Base-by-base conservation (phyloP, 2,797 vertebrate species). In the Cyprinella venusta region DNA sequence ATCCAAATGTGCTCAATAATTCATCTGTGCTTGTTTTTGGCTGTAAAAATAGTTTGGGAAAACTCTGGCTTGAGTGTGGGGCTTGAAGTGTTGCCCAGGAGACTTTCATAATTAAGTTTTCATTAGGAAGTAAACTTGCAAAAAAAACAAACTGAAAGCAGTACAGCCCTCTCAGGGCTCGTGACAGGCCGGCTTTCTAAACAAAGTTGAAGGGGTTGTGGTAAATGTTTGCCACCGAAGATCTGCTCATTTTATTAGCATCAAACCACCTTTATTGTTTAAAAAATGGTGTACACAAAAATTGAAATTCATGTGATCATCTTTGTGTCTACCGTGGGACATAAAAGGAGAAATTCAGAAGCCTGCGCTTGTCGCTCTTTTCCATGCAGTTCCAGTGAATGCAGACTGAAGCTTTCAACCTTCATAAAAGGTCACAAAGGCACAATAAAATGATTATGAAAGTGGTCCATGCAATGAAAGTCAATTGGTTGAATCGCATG, bases 1-100 rank as follows among this genome's bases (percentile, higher is more conserved):
- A 84, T 91, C 80, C 80, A 90, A 91, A 89, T 90, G 87, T 65
- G 67, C 84, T 93, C 85, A 94, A 94, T 93, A 91, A 92, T 93
- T 93, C 64, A 93, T 92, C 65, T 84, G 65, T 81, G 50, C 26
- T 86, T 89, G 82, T 88, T 91, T 88, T 87, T 84, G 76, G 83
- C 36, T 85, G 83, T 85, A 26, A 65, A 88, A 80, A 76, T 84
- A 87, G 86, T 90, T 89, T 84, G 1, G 6, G 76, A 88, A 90
- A 82, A 65, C 83, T 89, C 87, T 88, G 75, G 79, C 79, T 79
- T 30, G 84, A 89, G 87, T 76, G 78, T 21, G 75, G 78, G n/a
- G 75, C 81, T 88, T 75, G 24, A 82, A 85, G 79, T 81, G 42
- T 86, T 76, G 86, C 89, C 84, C 85, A 45, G 80, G 90, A 91